Evolutionary conservation across 2,797 vertebrate genomes (phyloP).

Genomic region (Platalea minor): DNA sequence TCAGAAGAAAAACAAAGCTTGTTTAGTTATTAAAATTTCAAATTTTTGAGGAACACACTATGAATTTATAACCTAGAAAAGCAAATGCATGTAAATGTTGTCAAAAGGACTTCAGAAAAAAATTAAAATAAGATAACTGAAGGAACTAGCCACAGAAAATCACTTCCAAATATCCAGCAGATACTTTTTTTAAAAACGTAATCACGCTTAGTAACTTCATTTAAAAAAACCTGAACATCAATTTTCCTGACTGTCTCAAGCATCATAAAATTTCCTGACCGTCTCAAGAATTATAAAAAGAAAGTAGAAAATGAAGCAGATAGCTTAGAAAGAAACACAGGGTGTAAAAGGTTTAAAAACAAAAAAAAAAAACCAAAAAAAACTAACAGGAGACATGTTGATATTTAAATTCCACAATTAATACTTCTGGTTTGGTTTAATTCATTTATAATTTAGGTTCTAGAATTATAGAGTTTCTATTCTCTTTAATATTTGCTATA

Average conservation of each 20-base stretch:
- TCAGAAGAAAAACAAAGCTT: background rate
- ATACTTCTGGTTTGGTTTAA: background rate
- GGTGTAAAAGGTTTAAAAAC: background rate
- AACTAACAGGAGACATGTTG: background rate
- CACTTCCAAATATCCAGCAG: background rate
- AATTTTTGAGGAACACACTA: background rate
- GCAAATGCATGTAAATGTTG: background rate
- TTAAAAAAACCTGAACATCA: background rate
- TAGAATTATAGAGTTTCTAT: background rate
- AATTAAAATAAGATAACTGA: background rate
- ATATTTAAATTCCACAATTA: background rate
- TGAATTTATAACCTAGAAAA: background rate
- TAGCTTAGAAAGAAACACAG: background rate
- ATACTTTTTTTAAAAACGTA: background rate
- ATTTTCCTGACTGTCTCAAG: background rate
- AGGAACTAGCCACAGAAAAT: background rate
- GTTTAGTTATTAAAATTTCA: background rate
- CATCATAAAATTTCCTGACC: background rate
- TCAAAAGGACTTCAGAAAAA: background rate
- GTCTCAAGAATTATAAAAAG: background rate
- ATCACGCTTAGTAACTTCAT: background rate
- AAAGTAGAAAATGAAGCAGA: background rate
- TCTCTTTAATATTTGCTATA: background rate
- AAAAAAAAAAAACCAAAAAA: background rate
- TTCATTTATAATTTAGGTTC: background rate